These are phyloP conservation scores for Sarcophaga rosellei DNA, from an alignment of 2,888 invertebrate species.

Conservation along the genomic window DNA sequence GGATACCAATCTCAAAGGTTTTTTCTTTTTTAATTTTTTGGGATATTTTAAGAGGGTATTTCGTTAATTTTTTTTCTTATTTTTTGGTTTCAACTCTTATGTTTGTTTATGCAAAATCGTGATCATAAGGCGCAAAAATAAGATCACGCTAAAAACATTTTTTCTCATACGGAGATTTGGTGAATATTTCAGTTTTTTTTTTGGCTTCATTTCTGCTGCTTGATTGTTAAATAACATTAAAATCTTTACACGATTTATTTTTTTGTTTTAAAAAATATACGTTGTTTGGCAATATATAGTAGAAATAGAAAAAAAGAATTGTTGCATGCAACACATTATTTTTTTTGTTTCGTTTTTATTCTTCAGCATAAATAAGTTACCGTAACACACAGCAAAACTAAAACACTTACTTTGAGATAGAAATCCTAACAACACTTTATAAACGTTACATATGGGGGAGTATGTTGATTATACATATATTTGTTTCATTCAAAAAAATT, in stretches of 20 bases:
- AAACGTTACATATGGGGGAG: slow-evolving; percentile 53
- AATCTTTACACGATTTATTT: slow-evolving; percentile 64
- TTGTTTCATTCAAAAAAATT: background rate
- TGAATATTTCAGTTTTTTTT: background rate
- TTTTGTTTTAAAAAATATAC: slow-evolving; percentile 36
- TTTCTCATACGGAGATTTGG: slow-evolving; percentile 38
- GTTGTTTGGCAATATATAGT: background rate
- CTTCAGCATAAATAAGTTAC: slow-evolving; percentile 80
- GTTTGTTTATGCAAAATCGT: slow-evolving; percentile 72
- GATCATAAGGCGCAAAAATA: slow-evolving; percentile 80
- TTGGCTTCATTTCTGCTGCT: background rate
- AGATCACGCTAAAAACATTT: slow-evolving; percentile 76
- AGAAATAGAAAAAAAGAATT: slow-evolving; percentile 14
- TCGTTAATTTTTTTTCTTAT: background rate
- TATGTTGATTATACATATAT: slow-evolving; percentile 26
- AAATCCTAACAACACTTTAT: slow-evolving; percentile 24
- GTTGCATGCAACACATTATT: slow-evolving; percentile 35
- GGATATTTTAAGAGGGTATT: slow-evolving; percentile 21
- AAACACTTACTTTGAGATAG: slow-evolving; percentile 28
- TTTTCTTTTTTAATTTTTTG: background rate
- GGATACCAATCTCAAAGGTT: too few species aligned
- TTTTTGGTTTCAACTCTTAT: slow-evolving; percentile 21
- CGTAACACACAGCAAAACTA: slow-evolving; percentile 73
- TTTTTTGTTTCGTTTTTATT: slow-evolving; percentile 75
- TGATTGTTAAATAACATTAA: slow-evolving; percentile 22